Percentiles rank a stretch among this genome's conserved stretches.
Conservation (phyloP, 2,888 invertebrate species). For the Geotrupes spiniger region DNA sequence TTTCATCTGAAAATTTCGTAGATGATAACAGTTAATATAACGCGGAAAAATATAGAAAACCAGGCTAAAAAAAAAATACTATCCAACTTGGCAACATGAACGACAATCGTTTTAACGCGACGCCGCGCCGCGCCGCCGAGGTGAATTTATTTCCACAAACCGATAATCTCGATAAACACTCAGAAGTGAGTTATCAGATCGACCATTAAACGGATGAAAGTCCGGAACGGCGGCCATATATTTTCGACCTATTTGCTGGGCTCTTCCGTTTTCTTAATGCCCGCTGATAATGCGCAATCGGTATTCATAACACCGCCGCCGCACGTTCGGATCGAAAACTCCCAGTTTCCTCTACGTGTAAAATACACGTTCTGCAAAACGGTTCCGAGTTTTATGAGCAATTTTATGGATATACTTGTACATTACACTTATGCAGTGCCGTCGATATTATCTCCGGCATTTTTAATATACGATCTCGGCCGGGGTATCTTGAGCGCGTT, state of each 20-base stretch:
- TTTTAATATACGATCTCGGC: conserved; percentile 2
- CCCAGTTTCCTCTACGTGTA: background rate
- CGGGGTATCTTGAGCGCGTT: background rate
- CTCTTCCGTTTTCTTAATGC: conserved; percentile 24
- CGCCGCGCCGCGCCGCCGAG: too few relatives aligned
- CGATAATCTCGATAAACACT: too few relatives aligned
- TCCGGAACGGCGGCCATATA: background rate
- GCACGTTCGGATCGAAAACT: conserved; percentile 14
- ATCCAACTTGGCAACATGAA: too few relatives aligned
- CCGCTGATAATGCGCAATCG: conserved; percentile 23
- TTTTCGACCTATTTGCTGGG: conserved; percentile 19
- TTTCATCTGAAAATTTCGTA: too few relatives aligned
- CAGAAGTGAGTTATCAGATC: too few relatives aligned
- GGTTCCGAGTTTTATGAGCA: background rate
- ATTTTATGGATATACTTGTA: background rate
- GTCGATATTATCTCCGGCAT: conserved; percentile 3
- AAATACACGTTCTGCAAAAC: background rate
- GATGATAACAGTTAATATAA: too few relatives aligned
- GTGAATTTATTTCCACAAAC: too few relatives aligned
- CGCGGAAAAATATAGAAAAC: too few relatives aligned
- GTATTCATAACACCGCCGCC: conserved; percentile 24
- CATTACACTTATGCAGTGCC: background rate
- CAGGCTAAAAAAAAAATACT: too few relatives aligned
- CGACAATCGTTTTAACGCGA: too few relatives aligned
- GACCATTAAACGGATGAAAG: too few relatives aligned